Conservation (phyloP, 2,888 invertebrate genomes). For the Drosophila greeni region DNA sequence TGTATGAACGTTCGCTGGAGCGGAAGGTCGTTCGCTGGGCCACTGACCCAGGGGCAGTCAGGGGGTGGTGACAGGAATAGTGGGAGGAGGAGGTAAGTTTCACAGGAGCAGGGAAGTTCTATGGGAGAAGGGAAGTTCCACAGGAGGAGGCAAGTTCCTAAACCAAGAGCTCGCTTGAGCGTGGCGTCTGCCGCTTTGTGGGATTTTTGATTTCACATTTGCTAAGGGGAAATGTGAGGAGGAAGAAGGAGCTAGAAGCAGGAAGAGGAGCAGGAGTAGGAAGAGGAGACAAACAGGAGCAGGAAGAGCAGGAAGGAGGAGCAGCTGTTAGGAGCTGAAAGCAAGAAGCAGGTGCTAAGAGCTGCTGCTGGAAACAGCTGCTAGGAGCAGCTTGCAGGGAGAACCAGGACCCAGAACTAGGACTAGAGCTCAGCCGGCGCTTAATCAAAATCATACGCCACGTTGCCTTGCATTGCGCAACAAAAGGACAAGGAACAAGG, state of each 20-base stretch:
- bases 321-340: background rate
- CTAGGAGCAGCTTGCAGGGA: background rate
- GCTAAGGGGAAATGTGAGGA: background rate
- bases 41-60: constrained; percentile 8
- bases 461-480: constrained; percentile 61
- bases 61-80: background rate
- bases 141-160: background rate
- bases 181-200: background rate
- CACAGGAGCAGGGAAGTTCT: too few species aligned
- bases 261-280: background rate
- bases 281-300: background rate
- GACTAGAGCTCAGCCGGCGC: constrained; percentile 41
- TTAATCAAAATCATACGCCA: constrained; percentile 73
- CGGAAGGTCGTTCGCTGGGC: constrained; percentile 22
- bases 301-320: background rate
- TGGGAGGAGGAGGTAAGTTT: background rate
- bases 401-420: background rate
- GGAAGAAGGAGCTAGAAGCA: background rate
- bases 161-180: background rate
- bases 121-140: too few species aligned
- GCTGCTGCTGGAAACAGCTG: background rate
- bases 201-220: constrained; percentile 4
- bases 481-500: constrained; percentile 33
- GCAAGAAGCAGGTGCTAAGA: background rate
- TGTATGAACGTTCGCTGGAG: constrained; percentile 14